phyloP scores from a whole-genome alignment of 2,797 vertebrate genomes.

The Pogonophryne albipinna region DNA sequence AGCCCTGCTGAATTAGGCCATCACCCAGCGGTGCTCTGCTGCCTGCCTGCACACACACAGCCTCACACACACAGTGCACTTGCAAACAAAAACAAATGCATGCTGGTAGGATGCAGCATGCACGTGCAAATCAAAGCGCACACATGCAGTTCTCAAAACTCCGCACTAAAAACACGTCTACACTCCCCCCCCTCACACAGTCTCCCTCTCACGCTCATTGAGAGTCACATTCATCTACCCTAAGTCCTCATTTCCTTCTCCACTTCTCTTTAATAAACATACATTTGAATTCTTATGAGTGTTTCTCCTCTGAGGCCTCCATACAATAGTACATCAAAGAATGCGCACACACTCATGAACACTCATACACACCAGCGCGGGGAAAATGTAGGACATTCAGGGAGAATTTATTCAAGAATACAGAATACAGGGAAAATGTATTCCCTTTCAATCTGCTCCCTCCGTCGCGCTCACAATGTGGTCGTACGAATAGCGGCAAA shows the following conservation, averaged over 20 bases:
- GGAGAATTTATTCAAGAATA: conserved; percentile 66
- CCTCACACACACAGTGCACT: conserved; percentile 27
- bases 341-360: conserved; percentile 18
- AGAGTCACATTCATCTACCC: conserved; percentile 33
- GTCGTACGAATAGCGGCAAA: conserved; percentile 3
- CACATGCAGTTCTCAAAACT: conserved; percentile 9
- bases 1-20: conserved; percentile 82
- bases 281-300: conserved; percentile 70
- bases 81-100: conserved; percentile 66
- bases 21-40: conserved; percentile 75
- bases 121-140: conserved; percentile 34
- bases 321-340: conserved; percentile 62
- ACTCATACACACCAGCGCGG: conserved; percentile 16
- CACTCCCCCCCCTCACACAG: conserved; percentile 16
- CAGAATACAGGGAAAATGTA: conserved; percentile 48
- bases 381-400: conserved; percentile 72
- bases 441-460: conserved; percentile 54
- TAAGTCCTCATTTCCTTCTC: conserved; percentile 54
- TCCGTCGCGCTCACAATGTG: conserved; percentile 13
- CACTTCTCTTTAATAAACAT: conserved; percentile 66
- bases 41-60: conserved; percentile 55
- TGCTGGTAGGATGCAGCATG: conserved; percentile 45
- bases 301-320: conserved; percentile 53
- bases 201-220: conserved; percentile 10
- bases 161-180: conserved; percentile 30